Evolutionary conservation across 2,888 invertebrate genomes (phyloP).

Genomic region (Beris morrisii): DNA sequence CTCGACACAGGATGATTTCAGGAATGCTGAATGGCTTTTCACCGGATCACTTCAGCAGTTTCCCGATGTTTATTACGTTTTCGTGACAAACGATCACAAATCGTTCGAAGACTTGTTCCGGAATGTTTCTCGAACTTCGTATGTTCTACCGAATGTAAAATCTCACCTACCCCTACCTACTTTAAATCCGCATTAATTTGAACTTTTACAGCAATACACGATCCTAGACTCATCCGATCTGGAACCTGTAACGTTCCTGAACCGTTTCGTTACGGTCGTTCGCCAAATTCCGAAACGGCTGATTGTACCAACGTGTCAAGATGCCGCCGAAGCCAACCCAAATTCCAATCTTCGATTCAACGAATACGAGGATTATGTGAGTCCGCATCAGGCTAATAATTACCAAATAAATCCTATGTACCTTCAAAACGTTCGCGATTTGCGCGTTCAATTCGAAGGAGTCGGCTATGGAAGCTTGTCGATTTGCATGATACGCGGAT

Average conservation of each 20-base stretch:
- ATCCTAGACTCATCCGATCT: conserved; percentile 29
- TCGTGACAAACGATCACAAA: conserved; percentile 56
- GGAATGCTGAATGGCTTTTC: conserved; percentile 38
- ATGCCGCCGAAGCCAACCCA: not conserved
- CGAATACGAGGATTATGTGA: conserved; percentile 63
- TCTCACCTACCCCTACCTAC: not conserved
- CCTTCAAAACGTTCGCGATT: conserved; percentile 49
- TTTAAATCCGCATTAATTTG: not conserved
- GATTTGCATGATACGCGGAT: conserved; percentile 60
- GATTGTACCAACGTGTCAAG: conserved; percentile 48
- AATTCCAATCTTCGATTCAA: conserved; percentile 43
- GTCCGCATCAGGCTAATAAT: conserved; percentile 58
- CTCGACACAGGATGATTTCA: conserved; percentile 38
- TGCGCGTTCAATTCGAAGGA: conserved; percentile 58
- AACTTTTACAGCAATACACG: conserved; percentile 31
- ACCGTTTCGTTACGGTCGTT: conserved; percentile 10
- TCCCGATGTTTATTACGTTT: conserved; percentile 61
- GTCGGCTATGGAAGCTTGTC: conserved; percentile 60
- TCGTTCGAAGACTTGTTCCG: conserved; percentile 48
- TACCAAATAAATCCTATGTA: conserved; percentile 61
- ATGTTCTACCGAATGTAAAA: conserved; percentile 17
- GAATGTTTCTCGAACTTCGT: not conserved
- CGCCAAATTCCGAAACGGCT: conserved; percentile 47
- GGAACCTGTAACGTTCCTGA: conserved; percentile 25
- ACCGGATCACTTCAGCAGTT: conserved; percentile 39